Evolutionary conservation across 30 jellyfish, hydroid and myxozoan species (phyloP).

Genomic region (Rhopilema esculentum): DNA sequence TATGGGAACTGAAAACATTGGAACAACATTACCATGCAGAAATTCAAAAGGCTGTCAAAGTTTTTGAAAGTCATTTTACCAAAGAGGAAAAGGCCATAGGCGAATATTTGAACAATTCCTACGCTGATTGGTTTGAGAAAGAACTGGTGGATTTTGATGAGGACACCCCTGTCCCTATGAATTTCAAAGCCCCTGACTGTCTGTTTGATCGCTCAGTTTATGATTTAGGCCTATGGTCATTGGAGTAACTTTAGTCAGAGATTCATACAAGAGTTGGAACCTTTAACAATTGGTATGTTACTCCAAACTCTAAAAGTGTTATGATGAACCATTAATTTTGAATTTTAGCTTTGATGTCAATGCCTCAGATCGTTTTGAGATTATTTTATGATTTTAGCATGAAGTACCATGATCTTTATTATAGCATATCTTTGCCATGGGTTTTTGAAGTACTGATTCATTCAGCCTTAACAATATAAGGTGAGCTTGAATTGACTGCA

Average conservation of each 20-base stretch:
- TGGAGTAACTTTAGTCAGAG: constrained; percentile 69
- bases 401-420: too few species aligned
- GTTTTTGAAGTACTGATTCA: too few species aligned
- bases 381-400: too few species aligned
- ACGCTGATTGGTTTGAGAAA: constrained; percentile 62
- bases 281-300: too few species aligned
- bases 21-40: constrained; percentile 85
- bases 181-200: constrained; percentile 43
- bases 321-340: too few species aligned
- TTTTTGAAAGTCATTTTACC: constrained; percentile 67
- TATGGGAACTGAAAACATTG: constrained; percentile 92
- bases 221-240: constrained; percentile 67
- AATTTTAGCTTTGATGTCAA: too few species aligned
- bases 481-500: too few species aligned
- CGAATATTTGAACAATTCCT: constrained; percentile 40
- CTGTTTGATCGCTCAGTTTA: constrained; percentile 37
- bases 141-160: constrained; percentile 46
- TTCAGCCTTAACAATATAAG: too few species aligned
- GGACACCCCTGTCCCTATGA: constrained; percentile 63
- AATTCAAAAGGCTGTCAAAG: constrained; percentile 68
- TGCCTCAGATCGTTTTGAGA: too few species aligned
- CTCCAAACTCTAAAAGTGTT: too few species aligned
- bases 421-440: too few species aligned
- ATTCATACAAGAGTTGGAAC: too few species aligned
- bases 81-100: constrained; percentile 73